These are phyloP conservation scores for Diadegma fenestrale DNA, from an alignment of 2,888 invertebrate genomes.

Conservation along the genomic window DNA sequence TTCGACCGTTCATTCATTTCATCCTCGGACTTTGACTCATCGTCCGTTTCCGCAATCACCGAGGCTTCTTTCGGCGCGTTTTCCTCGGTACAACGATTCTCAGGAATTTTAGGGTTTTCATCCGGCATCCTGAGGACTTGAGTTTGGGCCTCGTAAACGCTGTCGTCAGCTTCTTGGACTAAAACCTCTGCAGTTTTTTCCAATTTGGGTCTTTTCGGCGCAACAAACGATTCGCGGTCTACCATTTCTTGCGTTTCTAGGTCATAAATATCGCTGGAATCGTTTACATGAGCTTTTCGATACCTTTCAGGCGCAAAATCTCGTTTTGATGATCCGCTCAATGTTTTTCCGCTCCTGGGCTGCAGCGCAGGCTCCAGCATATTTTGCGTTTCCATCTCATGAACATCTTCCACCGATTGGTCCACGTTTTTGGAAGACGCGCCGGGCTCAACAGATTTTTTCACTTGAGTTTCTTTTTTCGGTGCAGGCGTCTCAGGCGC, in stretches of 20 bases:
- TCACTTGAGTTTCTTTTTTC: background rate
- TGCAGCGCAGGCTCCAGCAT: background rate
- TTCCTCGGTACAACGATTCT: background rate
- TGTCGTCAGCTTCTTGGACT: background rate
- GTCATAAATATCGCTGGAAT: constrained; percentile 63
- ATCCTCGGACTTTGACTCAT: constrained; percentile 60
- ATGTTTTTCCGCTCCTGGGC: background rate
- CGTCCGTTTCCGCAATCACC: constrained; percentile 64
- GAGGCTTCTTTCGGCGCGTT: background rate
- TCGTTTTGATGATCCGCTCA: background rate
- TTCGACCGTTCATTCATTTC: constrained; percentile 1
- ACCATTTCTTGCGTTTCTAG: constrained; percentile 69
- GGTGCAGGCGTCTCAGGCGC: background rate
- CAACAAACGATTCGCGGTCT: background rate
- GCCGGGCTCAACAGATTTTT: background rate
- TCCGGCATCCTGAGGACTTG: background rate
- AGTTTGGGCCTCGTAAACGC: constrained; percentile 55
- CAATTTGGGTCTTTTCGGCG: constrained; percentile 11
- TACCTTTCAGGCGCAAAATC: background rate
- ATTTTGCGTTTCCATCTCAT: constrained; percentile 71
- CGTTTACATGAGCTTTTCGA: background rate
- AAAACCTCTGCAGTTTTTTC: background rate
- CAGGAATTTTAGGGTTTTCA: background rate
- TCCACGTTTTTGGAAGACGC: background rate
- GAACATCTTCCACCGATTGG: constrained; percentile 46